phyloP scores from a whole-genome alignment of 2,797 vertebrate species.

The Myotis pilosus region DNA sequence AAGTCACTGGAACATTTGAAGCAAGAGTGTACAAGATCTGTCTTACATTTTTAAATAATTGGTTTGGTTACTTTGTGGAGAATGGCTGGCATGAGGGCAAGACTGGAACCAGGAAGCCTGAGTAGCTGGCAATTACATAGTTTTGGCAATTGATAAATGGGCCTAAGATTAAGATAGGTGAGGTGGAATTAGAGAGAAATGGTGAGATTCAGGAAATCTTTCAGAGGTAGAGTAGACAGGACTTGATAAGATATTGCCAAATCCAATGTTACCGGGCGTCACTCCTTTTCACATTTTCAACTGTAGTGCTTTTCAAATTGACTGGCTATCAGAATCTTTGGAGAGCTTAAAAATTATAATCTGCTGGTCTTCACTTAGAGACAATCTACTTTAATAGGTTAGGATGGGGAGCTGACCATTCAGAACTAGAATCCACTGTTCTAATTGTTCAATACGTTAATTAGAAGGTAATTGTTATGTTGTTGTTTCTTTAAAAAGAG shows the following conservation, averaged over 20 bases:
- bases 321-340: not conserved
- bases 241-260: not conserved
- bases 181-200: not conserved
- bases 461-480: not conserved
- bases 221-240: not conserved
- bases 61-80: not conserved
- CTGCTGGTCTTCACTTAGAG: not conserved
- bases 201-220: not conserved
- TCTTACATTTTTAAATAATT: slow-evolving; percentile 28
- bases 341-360: not conserved
- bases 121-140: not conserved
- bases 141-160: not conserved
- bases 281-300: not conserved
- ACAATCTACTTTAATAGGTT: not conserved
- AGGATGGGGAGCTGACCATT: not conserved
- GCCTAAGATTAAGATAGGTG: not conserved
- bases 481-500: slow-evolving; percentile 22
- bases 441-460: not conserved
- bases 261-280: not conserved
- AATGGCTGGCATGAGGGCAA: not conserved
- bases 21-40: not conserved
- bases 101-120: not conserved
- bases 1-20: not conserved
- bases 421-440: not conserved
- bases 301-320: not conserved